Percentiles rank a stretch among this genome's conserved stretches.
phyloP scores from a whole-genome alignment of 2,113 vertebrate genomes.

The Spea multiplicata region DNA sequence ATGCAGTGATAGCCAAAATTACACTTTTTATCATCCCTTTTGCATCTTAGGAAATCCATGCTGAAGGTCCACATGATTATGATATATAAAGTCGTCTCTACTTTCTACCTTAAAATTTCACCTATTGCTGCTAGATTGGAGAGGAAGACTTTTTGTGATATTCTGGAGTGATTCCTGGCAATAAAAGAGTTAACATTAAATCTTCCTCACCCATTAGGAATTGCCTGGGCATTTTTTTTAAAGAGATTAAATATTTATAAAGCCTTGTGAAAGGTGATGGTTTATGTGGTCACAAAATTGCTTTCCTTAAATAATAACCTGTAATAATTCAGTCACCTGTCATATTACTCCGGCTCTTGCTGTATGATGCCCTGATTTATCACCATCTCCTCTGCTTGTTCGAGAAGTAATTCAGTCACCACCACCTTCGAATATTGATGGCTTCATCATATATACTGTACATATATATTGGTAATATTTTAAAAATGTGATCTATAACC shows the following conservation, averaged over 20 bases:
- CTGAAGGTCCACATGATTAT: too few species aligned
- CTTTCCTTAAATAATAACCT: slow-evolving; percentile 36
- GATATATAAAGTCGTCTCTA: too few species aligned
- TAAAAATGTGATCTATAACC: slow-evolving; percentile 1
- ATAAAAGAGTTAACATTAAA: neutral
- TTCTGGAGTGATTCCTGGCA: too few species aligned
- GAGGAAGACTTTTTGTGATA: too few species aligned
- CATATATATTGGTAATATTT: slow-evolving; percentile 2
- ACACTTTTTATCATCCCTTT: too few species aligned
- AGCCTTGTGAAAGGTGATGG: slow-evolving; percentile 38
- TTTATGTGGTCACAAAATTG: slow-evolving; percentile 43
- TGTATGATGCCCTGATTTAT: slow-evolving; percentile 33
- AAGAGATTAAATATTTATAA: slow-evolving; percentile 45
- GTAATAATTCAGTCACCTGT: slow-evolving; percentile 35
- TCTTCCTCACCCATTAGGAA: slow-evolving; percentile 12
- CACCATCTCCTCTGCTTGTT: neutral
- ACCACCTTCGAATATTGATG: slow-evolving; percentile 15
- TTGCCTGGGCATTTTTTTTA: slow-evolving; percentile 18
- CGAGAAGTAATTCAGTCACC: slow-evolving; percentile 11
- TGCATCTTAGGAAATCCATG: too few species aligned
- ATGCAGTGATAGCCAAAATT: too few species aligned
- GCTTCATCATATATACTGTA: neutral
- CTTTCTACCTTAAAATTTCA: too few species aligned
- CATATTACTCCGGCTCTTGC: slow-evolving; percentile 9
- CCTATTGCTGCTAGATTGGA: too few species aligned